phyloP scores from a whole-genome alignment of 2,888 invertebrate species.

The Apamea crenata region DNA sequence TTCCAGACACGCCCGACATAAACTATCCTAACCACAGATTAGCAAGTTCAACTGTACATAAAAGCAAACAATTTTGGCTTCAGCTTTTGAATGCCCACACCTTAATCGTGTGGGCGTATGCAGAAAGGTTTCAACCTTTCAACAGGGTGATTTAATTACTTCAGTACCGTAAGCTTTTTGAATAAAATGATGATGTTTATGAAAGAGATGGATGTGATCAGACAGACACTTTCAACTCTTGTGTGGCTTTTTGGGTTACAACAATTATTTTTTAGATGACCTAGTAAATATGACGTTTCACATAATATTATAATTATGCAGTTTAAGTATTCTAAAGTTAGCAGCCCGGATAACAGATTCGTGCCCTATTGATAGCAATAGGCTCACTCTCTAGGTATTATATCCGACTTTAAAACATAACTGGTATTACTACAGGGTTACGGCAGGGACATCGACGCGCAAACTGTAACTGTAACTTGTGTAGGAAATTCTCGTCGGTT shows the following conservation, averaged over 20 bases:
- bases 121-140: conserved; percentile 15
- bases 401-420: neutral
- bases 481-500: too few species aligned
- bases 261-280: neutral
- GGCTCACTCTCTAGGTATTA: neutral
- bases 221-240: neutral
- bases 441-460: too few species aligned
- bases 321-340: neutral
- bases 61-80: conserved; percentile 16
- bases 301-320: too few species aligned
- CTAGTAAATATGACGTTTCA: too few species aligned
- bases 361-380: neutral
- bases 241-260: neutral
- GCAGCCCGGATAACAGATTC: neutral
- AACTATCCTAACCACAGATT: conserved; percentile 9
- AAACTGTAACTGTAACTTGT: too few species aligned
- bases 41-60: conserved; percentile 3
- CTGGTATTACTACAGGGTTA: too few species aligned
- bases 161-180: conserved; percentile 14
- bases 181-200: conserved; percentile 11
- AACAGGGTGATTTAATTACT: conserved; percentile 36
- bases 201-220: neutral
- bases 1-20: conserved; percentile 15
- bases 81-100: neutral
- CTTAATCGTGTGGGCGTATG: conserved; percentile 27